Percentiles rank a stretch among this genome's conserved stretches.
phyloP scores from a whole-genome alignment of 2,888 invertebrate species.

The Tetranychus truncatus region DNA sequence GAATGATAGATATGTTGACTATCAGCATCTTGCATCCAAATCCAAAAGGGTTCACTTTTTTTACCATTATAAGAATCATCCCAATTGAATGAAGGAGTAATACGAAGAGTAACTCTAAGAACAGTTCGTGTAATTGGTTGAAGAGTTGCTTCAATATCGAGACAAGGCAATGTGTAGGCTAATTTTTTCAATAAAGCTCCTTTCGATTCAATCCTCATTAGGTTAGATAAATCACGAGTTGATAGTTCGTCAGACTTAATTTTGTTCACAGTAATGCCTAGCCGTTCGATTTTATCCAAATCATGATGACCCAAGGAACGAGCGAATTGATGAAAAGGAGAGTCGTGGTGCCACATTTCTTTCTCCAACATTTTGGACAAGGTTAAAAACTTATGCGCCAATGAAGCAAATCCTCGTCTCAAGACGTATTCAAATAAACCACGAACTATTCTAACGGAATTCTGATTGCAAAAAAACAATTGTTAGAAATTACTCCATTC shows the following conservation, averaged over 20 bases:
- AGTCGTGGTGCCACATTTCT: conserved; percentile 69
- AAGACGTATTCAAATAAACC: conserved; percentile 85
- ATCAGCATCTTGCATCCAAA: conserved; percentile 93
- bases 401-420: conserved; percentile 67
- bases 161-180: conserved; percentile 61
- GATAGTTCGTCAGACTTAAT: conserved; percentile 57
- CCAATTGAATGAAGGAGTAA: conserved; percentile 60
- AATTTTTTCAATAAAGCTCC: conserved; percentile 59
- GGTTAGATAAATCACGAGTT: conserved; percentile 57
- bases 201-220: conserved; percentile 50
- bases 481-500: neutral
- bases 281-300: conserved; percentile 53
- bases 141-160: conserved; percentile 61
- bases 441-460: conserved; percentile 69
- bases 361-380: conserved; percentile 84
- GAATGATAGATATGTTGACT: conserved; percentile 82
- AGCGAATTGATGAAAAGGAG: conserved; percentile 62
- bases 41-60: conserved; percentile 75
- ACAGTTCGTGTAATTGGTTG: conserved; percentile 92
- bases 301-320: conserved; percentile 35
- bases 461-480: conserved; percentile 39
- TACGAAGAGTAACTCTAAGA: conserved; percentile 56
- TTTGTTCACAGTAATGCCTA: conserved; percentile 50
- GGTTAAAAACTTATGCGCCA: conserved; percentile 63
- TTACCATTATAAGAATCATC: conserved; percentile 74